Percentiles rank a stretch among this genome's conserved stretches.
These are phyloP conservation scores for Buphagus erythrorhynchus DNA, from an alignment of 2,797 vertebrate genomes.

Conservation along the genomic window DNA sequence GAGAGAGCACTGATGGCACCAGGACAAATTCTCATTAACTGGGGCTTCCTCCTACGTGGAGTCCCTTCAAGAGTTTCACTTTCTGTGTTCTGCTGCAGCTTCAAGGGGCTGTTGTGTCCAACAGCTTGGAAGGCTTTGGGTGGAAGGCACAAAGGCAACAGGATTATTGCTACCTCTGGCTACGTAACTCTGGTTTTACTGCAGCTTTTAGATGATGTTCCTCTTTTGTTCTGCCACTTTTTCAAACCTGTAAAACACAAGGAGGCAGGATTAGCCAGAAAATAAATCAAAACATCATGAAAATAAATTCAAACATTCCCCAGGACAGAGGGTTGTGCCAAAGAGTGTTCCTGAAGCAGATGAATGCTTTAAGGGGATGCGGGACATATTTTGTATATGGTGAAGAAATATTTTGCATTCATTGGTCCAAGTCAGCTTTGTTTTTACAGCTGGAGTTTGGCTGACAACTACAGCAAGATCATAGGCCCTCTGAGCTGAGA, in stretches of 20 bases:
- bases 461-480: background rate
- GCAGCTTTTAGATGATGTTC: background rate
- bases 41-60: background rate
- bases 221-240: background rate
- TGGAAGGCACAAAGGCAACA: background rate
- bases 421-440: background rate
- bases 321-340: background rate
- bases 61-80: background rate
- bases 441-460: conserved; percentile 56
- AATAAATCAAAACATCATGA: background rate
- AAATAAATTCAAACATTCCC: background rate
- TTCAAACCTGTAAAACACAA: background rate
- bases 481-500: background rate
- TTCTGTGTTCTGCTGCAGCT: background rate
- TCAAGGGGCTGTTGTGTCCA: background rate
- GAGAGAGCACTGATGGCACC: background rate
- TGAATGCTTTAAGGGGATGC: background rate
- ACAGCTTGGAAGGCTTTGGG: background rate
- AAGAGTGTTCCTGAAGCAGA: background rate
- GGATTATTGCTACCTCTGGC: background rate
- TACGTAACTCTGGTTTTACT: fast-evolving
- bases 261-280: background rate
- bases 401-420: background rate
- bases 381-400: background rate
- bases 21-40: background rate